Percentiles rank a stretch among this genome's conserved stretches.
phyloP scores from a whole-genome alignment of 1,140 invertebrate species.

The Drosophila kepulauana region DNA sequence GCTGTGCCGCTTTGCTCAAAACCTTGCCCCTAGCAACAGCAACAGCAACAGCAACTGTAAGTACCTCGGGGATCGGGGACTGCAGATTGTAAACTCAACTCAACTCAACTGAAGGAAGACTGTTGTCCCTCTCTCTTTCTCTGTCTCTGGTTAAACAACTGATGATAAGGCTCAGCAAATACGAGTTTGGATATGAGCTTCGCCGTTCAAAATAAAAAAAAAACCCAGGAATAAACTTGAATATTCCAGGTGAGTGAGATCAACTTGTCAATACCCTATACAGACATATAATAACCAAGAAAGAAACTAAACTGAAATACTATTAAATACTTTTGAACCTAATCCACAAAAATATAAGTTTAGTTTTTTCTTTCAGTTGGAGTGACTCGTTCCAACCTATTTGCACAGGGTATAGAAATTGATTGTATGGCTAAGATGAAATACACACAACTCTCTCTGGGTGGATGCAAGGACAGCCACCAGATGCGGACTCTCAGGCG shows the following conservation, averaged over 20 bases:
- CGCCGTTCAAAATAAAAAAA: conserved; percentile 16
- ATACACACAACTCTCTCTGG: conserved; percentile 25
- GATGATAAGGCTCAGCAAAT: conserved; percentile 74
- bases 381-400: not conserved
- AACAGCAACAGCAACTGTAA: conserved; percentile 15
- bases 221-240: conserved; percentile 4
- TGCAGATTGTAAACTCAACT: conserved; percentile 16
- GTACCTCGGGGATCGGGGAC: conserved; percentile 31
- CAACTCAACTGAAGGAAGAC: conserved; percentile 18
- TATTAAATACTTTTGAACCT: not conserved
- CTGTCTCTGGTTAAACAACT: not conserved
- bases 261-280: not conserved
- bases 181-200: conserved; percentile 62
- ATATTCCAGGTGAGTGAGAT: not conserved
- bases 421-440: conserved; percentile 71
- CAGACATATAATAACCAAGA: not conserved
- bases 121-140: conserved; percentile 20
- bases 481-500: conserved; percentile 9
- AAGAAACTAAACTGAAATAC: not conserved
- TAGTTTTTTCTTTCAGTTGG: no score
- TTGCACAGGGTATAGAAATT: conserved; percentile 27
- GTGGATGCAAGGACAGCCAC: conserved; percentile 45
- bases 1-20: not conserved
- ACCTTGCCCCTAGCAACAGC: conserved; percentile 10
- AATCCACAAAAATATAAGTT: not conserved